Percentiles rank a stretch among this genome's conserved stretches.
Conservation (phyloP, 2,797 vertebrate species). For the Trachops cirrhosus region DNA sequence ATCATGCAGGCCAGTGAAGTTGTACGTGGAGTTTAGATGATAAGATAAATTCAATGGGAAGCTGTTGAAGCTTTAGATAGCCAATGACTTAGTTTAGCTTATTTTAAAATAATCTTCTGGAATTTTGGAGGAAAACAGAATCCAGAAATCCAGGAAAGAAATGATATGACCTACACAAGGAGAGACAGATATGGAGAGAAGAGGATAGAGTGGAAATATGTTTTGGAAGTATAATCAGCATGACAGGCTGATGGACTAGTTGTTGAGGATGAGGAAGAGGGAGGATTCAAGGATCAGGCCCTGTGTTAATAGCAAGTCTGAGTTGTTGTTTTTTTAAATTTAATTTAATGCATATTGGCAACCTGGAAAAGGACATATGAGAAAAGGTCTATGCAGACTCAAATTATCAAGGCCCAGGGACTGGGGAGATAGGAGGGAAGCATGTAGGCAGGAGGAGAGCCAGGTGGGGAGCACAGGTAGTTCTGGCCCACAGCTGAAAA, state of each 20-base stretch:
- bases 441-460: not conserved
- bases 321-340: not conserved
- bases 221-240: not conserved
- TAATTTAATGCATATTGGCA: not conserved
- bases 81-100: not conserved
- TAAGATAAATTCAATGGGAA: not conserved
- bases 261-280: not conserved
- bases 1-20: accelerated
- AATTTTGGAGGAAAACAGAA: not conserved
- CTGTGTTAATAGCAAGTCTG: not conserved
- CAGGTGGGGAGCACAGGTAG: not conserved
- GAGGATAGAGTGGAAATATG: not conserved
- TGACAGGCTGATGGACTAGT: not conserved
- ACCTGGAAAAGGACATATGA: not conserved
- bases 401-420: not conserved
- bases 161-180: not conserved
- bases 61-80: not conserved
- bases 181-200: not conserved
- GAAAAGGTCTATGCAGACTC: not conserved
- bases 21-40: too few relatives aligned
- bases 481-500: not conserved
- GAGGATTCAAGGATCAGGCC: not conserved
- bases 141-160: not conserved
- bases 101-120: not conserved
- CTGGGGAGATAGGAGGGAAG: not conserved